These are phyloP conservation scores for Pelosia muscerda DNA, from an alignment of 2,888 invertebrate genomes.

Conservation along the genomic window DNA sequence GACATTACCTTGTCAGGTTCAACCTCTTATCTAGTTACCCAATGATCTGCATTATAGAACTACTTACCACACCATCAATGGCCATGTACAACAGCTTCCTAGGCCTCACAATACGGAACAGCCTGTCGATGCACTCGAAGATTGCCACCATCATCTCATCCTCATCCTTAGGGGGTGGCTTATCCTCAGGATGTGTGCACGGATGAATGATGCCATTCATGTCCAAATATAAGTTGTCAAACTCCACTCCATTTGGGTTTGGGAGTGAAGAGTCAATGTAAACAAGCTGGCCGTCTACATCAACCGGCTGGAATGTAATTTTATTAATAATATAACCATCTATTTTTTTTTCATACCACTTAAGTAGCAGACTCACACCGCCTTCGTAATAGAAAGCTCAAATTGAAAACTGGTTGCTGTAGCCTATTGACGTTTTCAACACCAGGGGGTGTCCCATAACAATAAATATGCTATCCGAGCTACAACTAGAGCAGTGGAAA, in stretches of 20 bases:
- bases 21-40: background rate
- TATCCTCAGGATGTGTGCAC: constrained; percentile 99
- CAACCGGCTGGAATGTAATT: constrained; percentile 87
- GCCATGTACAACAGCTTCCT: constrained; percentile 99
- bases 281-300: constrained; percentile 91
- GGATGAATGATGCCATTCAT: constrained; percentile 99
- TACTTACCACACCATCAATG: constrained; percentile 97
- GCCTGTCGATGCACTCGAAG: constrained; percentile 98
- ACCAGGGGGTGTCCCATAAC: background rate
- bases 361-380: too few species aligned
- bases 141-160: constrained; percentile 99
- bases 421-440: too few species aligned
- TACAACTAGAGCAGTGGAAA: too few species aligned
- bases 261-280: constrained; percentile 94
- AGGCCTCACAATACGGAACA: constrained; percentile 97
- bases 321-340: background rate
- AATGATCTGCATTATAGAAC: background rate
- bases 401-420: too few species aligned
- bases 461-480: too few species aligned
- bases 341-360: background rate
- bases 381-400: too few species aligned
- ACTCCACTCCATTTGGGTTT: constrained; percentile 98
- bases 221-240: constrained; percentile 99
- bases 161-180: constrained; percentile 98
- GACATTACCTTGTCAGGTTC: too few species aligned